A percentile compares a stretch with the other conserved stretches of the same genome.
Evolutionary conservation across 2,113 vertebrate genomes (phyloP).

Genomic region (Carettochelys insculpta): DNA sequence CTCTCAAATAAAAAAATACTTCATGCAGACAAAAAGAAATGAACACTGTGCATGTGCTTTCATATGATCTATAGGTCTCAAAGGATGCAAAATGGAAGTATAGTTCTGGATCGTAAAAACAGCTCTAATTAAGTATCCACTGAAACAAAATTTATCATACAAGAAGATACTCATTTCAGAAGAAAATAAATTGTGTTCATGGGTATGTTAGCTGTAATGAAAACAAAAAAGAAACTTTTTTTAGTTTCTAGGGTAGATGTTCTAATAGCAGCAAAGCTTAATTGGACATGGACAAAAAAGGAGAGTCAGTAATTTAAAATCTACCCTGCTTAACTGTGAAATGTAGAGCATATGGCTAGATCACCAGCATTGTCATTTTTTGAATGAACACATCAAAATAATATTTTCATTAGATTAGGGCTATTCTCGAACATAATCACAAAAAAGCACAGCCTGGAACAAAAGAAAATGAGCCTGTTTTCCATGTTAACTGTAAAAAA

Average conservation of each 20-base stretch:
- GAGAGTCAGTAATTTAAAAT: neutral
- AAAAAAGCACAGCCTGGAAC: neutral
- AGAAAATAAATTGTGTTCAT: neutral
- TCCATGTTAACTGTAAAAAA: slow-evolving; percentile 32
- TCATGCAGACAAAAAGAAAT: neutral
- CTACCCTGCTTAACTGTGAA: neutral
- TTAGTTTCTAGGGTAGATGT: neutral
- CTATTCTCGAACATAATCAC: neutral
- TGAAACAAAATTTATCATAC: neutral
- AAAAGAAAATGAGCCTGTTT: slow-evolving; percentile 20
- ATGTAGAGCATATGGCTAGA: neutral
- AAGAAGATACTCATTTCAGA: neutral
- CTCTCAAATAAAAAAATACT: slow-evolving; percentile 5
- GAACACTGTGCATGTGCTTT: neutral
- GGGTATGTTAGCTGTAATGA: neutral
- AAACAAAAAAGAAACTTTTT: neutral
- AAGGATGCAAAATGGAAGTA: neutral
- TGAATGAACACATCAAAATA: slow-evolving; percentile 39
- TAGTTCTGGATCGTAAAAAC: neutral
- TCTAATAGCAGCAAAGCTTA: slow-evolving; percentile 9
- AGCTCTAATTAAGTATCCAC: neutral
- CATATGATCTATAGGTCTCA: neutral
- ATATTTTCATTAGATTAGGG: slow-evolving; percentile 17
- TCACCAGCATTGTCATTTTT: neutral
- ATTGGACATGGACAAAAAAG: slow-evolving; percentile 31